A percentile compares a stretch with the other conserved stretches of the same genome.
Evolutionary conservation across 2,888 invertebrate species (phyloP).

Genomic region (Drosophila prostipennis): DNA sequence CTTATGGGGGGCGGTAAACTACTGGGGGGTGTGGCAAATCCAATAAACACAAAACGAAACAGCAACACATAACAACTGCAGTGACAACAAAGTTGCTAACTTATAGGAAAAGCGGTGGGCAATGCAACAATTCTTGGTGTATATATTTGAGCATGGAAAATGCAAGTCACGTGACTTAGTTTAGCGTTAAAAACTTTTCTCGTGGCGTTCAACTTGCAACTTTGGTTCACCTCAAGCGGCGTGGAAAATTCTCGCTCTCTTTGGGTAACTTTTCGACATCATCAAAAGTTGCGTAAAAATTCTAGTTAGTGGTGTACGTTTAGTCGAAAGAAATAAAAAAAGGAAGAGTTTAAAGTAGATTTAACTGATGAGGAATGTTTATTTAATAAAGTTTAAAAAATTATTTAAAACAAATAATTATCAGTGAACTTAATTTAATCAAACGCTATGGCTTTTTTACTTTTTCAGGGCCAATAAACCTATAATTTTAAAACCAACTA

Average conservation of each 20-base stretch:
- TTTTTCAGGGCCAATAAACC: neutral
- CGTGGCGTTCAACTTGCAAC: slow-evolving; percentile 9
- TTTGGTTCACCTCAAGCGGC: neutral
- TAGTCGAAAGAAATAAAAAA: neutral
- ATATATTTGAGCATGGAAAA: slow-evolving; percentile 2
- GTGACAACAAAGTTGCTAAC: slow-evolving; percentile 47
- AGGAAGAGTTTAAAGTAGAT: neutral
- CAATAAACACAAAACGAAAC: slow-evolving; percentile 42
- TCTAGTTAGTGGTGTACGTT: neutral
- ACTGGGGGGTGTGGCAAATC: slow-evolving; percentile 35
- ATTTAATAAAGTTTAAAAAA: neutral
- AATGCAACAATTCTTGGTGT: slow-evolving; percentile 16
- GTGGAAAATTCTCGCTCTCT: slow-evolving; percentile 3
- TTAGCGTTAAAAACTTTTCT: slow-evolving; percentile 32
- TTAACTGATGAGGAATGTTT: neutral
- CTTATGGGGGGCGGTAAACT: slow-evolving; percentile 18
- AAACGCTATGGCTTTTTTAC: neutral
- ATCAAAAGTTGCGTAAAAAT: slow-evolving; percentile 5
- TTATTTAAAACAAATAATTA: too few relatives aligned
- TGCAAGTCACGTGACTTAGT: slow-evolving; percentile 51
- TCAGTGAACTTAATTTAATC: too few relatives aligned
- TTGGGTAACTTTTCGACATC: slow-evolving; percentile 12
- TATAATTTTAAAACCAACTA: neutral
- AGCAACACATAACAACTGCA: slow-evolving; percentile 23
- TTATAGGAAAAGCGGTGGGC: slow-evolving; percentile 1